These are phyloP conservation scores for Megatriorchis doriae DNA, from an alignment of 2,113 vertebrate species.

Conservation along the genomic window DNA sequence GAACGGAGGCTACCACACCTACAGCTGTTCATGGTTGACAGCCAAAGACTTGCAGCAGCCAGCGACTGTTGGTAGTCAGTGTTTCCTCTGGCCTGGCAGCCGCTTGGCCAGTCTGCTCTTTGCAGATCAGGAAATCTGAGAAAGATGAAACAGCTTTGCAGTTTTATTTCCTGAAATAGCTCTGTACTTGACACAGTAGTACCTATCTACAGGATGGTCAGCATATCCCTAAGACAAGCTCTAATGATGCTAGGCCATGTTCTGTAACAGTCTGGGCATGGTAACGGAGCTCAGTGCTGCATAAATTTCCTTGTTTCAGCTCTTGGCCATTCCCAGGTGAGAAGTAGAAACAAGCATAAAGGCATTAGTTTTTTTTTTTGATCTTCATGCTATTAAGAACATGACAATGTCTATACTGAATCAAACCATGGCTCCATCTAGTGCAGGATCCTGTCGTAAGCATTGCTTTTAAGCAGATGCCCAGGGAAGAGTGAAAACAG, in stretches of 20 bases:
- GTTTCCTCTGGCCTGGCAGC: background rate
- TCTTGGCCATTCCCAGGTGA: background rate
- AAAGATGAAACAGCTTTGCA: background rate
- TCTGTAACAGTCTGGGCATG: background rate
- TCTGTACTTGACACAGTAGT: rapidly evolving
- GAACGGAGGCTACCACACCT: background rate
- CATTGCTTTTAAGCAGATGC: background rate
- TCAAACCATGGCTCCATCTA: background rate
- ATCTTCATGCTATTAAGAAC: background rate
- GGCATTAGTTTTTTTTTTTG: background rate
- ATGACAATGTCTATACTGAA: background rate
- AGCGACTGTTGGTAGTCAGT: rapidly evolving
- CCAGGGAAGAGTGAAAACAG: background rate
- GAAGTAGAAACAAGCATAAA: background rate
- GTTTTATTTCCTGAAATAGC: background rate
- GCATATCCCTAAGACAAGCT: background rate
- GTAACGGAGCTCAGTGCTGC: background rate
- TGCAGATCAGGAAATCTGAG: background rate
- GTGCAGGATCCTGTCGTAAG: background rate
- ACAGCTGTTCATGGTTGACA: rapidly evolving
- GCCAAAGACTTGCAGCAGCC: background rate
- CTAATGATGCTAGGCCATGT: rapidly evolving
- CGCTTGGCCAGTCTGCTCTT: background rate
- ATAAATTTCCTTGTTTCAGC: background rate
- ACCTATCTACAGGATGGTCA: rapidly evolving